Conservation (phyloP, 2,113 vertebrate genomes). For the Rousettus leschenaultii region DNA sequence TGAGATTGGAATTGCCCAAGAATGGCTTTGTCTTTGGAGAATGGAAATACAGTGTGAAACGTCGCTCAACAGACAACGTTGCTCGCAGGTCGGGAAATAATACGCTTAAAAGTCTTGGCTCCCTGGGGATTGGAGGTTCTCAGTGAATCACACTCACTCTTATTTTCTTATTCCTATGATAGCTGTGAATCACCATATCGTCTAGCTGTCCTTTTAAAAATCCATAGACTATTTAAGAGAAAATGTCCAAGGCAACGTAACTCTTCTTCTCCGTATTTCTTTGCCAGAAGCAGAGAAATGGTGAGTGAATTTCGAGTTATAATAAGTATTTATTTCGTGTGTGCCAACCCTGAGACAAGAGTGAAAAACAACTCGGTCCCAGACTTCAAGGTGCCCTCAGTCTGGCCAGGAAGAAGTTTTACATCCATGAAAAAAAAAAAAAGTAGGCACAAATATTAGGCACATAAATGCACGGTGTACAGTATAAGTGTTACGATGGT, state of each 20-base stretch:
- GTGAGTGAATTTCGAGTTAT: not conserved
- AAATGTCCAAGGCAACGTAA: not conserved
- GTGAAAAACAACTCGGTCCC: not conserved
- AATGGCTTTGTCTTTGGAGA: not conserved
- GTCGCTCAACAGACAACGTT: not conserved
- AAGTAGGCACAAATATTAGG: not conserved
- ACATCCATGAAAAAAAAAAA: not conserved
- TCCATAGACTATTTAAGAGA: not conserved
- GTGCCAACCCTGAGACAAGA: not conserved
- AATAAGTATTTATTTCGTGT: not conserved
- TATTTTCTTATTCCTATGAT: not conserved
- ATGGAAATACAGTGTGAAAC: too few relatives aligned
- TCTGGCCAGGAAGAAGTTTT: not conserved
- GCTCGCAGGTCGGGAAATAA: not conserved
- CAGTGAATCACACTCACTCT: accelerated
- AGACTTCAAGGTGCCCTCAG: not conserved
- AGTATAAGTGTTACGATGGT: too few relatives aligned
- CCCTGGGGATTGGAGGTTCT: not conserved
- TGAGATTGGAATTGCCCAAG: too few relatives aligned
- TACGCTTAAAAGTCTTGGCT: not conserved
- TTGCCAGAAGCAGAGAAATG: not conserved
- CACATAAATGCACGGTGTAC: not conserved
- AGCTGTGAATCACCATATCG: not conserved
- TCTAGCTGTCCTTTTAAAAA: not conserved
- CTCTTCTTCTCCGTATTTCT: not conserved